Percentiles rank a stretch among this genome's conserved stretches.
phyloP scores from a whole-genome alignment of 2,113 vertebrate species.

The Tetrao urogallus region DNA sequence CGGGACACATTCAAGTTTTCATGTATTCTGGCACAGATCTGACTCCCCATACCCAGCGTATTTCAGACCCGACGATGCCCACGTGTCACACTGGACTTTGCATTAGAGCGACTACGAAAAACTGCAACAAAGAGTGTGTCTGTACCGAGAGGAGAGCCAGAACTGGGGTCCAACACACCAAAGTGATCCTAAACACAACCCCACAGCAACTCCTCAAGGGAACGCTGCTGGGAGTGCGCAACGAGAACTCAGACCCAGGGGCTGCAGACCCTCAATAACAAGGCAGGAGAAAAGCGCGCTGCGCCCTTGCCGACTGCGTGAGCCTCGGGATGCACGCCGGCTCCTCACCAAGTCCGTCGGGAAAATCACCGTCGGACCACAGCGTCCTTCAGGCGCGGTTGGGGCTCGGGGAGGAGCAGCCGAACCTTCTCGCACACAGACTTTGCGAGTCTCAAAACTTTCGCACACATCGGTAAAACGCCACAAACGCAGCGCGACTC shows the following conservation, averaged over 20 bases:
- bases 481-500: not conserved
- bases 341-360: not conserved
- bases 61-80: not conserved
- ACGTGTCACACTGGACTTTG: not conserved
- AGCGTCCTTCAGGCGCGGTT: fast-evolving
- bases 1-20: not conserved
- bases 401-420: not conserved
- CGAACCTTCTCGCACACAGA: not conserved
- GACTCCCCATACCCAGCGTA: not conserved
- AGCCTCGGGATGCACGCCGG: not conserved
- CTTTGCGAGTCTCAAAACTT: fast-evolving
- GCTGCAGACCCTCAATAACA: not conserved
- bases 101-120: not conserved
- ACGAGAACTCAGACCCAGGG: not conserved
- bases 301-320: not conserved
- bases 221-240: not conserved
- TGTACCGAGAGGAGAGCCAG: not conserved
- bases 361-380: not conserved
- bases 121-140: not conserved
- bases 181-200: not conserved
- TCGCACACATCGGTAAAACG: not conserved
- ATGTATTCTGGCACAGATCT: not conserved
- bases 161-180: not conserved
- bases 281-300: not conserved
- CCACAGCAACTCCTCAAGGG: not conserved